phyloP scores from a whole-genome alignment of 2,888 invertebrate species.

The Stratiomys singularior region DNA sequence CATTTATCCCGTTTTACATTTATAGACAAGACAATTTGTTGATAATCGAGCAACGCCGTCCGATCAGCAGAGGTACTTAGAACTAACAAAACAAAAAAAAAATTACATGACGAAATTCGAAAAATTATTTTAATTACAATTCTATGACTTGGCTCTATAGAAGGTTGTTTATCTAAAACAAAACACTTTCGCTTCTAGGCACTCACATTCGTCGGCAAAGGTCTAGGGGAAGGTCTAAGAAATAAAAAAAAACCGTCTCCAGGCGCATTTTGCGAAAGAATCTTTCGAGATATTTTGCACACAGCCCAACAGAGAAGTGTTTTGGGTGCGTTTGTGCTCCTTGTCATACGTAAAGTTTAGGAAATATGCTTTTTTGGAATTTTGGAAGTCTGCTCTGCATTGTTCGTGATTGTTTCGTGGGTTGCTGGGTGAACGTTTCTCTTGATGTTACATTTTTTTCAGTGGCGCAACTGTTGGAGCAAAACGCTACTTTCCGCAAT shows the following conservation, averaged over 20 bases:
- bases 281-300: slow-evolving; percentile 11
- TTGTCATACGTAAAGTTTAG: slow-evolving; percentile 21
- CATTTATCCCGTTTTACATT: slow-evolving; percentile 55
- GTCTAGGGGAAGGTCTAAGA: slow-evolving; percentile 22
- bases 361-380: slow-evolving; percentile 15
- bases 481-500: too few relatives aligned
- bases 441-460: too few relatives aligned
- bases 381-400: neutral
- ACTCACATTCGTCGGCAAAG: slow-evolving; percentile 16
- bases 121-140: slow-evolving; percentile 34
- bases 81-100: slow-evolving; percentile 47
- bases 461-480: too few relatives aligned
- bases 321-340: slow-evolving; percentile 18
- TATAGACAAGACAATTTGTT: slow-evolving; percentile 54
- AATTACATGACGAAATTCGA: slow-evolving; percentile 15
- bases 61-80: slow-evolving; percentile 56
- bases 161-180: slow-evolving; percentile 20
- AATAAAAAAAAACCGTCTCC: neutral
- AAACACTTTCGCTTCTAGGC: slow-evolving; percentile 42
- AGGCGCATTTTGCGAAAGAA: slow-evolving; percentile 1
- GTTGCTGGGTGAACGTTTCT: neutral
- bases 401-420: neutral
- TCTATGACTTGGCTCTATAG: slow-evolving; percentile 9
- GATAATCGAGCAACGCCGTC: slow-evolving; percentile 54
- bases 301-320: slow-evolving; percentile 12